Percentiles rank a stretch among this genome's conserved stretches.
Conservation (phyloP, 2,888 invertebrate genomes). For the Limulus polyphemus region DNA sequence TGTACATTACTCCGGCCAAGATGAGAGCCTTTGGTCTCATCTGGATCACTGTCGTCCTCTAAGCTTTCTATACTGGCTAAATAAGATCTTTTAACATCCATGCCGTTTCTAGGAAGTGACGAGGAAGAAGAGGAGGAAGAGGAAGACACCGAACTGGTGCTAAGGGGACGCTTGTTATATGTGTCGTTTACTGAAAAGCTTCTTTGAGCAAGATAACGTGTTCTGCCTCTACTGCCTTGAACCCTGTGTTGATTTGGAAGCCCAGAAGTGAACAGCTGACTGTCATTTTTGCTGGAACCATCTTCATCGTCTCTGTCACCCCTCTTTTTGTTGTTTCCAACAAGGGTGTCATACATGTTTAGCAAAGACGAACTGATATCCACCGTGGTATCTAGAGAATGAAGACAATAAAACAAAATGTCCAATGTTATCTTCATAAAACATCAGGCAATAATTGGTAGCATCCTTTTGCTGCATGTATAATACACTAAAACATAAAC, state of each 20-base stretch:
- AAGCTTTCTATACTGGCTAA: conserved; percentile 76
- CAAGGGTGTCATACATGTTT: conserved; percentile 69
- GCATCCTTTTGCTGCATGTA: no score
- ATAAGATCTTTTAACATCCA: conserved; percentile 42
- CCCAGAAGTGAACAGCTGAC: no score
- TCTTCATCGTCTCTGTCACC: no score
- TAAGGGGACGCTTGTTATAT: conserved; percentile 30
- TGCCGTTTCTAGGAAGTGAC: conserved; percentile 4
- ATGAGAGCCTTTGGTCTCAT: conserved; percentile 23
- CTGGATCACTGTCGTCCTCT: conserved; percentile 45
- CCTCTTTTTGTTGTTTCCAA: conserved; percentile 23
- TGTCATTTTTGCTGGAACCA: no score
- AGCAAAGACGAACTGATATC: conserved; percentile 74
- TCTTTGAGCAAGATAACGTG: no score
- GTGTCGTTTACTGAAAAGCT: background rate
- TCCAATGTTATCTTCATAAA: no score
- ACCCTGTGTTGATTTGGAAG: no score
- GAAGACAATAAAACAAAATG: no score
- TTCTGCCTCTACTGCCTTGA: no score
- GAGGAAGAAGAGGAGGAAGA: conserved; percentile 29
- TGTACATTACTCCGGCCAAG: conserved; percentile 7
- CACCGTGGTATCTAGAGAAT: conserved; percentile 58
- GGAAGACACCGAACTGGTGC: conserved; percentile 36
- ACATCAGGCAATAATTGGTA: no score
- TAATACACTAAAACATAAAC: no score